Conservation (phyloP, 2,113 vertebrate species). For the Corythornis madagascariensis region DNA sequence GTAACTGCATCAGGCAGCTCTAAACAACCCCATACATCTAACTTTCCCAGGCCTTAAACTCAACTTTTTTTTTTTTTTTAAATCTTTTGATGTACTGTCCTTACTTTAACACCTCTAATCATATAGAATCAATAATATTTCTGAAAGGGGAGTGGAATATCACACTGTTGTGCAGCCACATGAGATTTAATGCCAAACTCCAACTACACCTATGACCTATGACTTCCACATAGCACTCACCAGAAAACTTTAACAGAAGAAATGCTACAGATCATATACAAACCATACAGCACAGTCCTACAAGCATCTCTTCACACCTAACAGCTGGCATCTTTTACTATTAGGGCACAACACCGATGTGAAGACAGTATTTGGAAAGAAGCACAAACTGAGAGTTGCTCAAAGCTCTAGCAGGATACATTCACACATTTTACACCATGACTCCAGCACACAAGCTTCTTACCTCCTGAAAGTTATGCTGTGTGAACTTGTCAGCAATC, state of each 20-base stretch:
- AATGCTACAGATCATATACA: not conserved
- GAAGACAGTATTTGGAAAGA: not conserved
- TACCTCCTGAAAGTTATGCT: constrained; percentile 99
- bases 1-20: not conserved
- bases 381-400: not conserved
- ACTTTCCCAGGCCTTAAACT: not conserved
- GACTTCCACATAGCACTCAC: rapidly evolving
- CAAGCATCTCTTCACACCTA: not conserved
- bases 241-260: not conserved
- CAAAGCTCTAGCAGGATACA: not conserved
- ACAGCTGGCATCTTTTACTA: not conserved
- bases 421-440: not conserved
- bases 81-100: not conserved
- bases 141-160: not conserved
- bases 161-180: not conserved
- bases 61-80: not conserved
- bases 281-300: not conserved
- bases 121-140: not conserved
- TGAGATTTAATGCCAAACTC: not conserved
- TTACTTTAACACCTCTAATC: not conserved
- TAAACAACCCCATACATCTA: not conserved
- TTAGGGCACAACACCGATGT: not conserved
- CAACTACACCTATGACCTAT: not conserved
- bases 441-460: not conserved
- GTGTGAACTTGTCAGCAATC: constrained; percentile 98